phyloP scores from a whole-genome alignment of 1,140 invertebrate genomes.

The Drosophila lacteicornis region DNA sequence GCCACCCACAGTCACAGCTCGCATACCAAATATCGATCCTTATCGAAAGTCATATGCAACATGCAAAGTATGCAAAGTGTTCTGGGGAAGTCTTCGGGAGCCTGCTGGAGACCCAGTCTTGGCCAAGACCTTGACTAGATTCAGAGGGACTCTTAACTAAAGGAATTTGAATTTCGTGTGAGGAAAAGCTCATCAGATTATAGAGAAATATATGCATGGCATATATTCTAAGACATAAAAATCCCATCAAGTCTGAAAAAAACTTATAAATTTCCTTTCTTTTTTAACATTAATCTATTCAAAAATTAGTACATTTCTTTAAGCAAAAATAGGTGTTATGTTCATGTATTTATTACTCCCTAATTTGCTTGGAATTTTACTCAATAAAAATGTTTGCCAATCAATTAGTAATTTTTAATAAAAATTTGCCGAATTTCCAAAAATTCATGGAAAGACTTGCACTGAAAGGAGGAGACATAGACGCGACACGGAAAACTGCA shows the following conservation, averaged over 20 bases:
- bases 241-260: neutral
- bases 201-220: neutral
- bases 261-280: no score
- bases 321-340: no score
- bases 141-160: no score
- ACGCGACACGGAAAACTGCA: neutral
- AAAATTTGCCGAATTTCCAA: neutral
- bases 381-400: neutral
- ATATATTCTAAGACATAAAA: neutral
- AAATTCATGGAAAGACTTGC: constrained; percentile 8
- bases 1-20: constrained; percentile 36
- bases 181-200: neutral
- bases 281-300: no score
- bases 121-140: constrained; percentile 3
- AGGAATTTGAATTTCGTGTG: neutral
- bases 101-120: neutral
- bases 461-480: neutral
- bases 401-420: neutral
- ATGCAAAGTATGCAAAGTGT: constrained; percentile 46
- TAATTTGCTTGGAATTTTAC: no score
- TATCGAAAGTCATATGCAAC: constrained; percentile 41
- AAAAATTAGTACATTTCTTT: no score
- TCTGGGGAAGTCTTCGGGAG: constrained; percentile 22
- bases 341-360: no score
- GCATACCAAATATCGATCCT: constrained; percentile 44